These are phyloP conservation scores for Mus spretus DNA, from an alignment of 2,797 vertebrate species.

Conservation along the genomic window DNA sequence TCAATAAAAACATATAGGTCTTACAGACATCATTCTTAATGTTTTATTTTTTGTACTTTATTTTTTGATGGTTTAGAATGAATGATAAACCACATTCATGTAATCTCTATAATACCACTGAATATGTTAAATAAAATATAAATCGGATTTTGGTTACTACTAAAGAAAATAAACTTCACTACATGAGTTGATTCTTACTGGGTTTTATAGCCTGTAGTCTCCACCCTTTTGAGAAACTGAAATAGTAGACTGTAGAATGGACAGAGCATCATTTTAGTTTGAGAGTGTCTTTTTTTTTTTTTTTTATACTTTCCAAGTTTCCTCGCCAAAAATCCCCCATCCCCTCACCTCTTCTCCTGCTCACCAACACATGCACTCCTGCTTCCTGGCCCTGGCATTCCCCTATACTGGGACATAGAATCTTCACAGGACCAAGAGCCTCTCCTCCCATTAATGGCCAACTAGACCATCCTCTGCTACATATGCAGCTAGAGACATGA, in stretches of 20 bases:
- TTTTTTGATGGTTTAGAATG: not conserved
- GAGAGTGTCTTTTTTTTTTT: not conserved
- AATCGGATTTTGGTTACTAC: constrained; percentile 45
- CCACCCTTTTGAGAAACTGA: constrained; percentile 9
- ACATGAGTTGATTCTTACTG: constrained; percentile 32
- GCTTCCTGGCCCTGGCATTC: too few relatives aligned
- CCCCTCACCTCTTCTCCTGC: too few relatives aligned
- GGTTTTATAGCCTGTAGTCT: not conserved
- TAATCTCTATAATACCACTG: not conserved
- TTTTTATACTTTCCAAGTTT: too few relatives aligned
- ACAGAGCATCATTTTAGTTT: constrained; percentile 49
- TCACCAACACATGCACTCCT: too few relatives aligned
- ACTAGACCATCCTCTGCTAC: too few relatives aligned
- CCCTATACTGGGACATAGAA: too few relatives aligned
- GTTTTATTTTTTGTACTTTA: constrained; percentile 41
- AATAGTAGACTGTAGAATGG: constrained; percentile 43
- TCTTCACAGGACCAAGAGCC: too few relatives aligned
- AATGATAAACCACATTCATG: not conserved
- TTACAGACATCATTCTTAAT: not conserved
- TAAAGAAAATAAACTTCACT: constrained; percentile 32
- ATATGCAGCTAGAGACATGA: too few relatives aligned
- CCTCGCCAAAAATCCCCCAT: too few relatives aligned
- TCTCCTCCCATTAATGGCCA: too few relatives aligned
- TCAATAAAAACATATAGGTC: constrained; percentile 13
- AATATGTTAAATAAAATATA: constrained; percentile 52